Conservation (phyloP, 2,113 vertebrate genomes). For the Phocoena phocoena region DNA sequence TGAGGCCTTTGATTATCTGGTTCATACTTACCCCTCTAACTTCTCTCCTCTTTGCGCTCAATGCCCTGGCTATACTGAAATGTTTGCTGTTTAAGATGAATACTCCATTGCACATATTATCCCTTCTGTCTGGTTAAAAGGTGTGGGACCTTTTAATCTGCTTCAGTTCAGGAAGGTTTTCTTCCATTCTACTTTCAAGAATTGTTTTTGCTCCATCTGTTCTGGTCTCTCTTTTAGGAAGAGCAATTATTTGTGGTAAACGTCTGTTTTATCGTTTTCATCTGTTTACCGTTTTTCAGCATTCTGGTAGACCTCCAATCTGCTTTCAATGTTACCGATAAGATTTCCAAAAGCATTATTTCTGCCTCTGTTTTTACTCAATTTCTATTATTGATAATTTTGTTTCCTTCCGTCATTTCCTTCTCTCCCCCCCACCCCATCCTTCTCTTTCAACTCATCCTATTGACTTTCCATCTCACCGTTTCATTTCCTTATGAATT, state of each 20-base stretch:
- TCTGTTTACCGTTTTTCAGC: not conserved
- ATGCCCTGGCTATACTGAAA: not conserved
- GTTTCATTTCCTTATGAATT: not conserved
- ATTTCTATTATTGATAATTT: constrained; percentile 17
- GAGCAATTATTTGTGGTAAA: not conserved
- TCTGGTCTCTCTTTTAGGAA: constrained; percentile 12
- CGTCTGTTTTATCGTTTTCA: not conserved
- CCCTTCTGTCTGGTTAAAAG: not conserved
- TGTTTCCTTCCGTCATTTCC: not conserved
- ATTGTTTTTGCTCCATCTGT: not conserved
- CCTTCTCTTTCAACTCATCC: not conserved
- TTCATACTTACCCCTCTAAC: not conserved
- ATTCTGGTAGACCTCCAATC: not conserved
- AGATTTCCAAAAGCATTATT: constrained; percentile 2
- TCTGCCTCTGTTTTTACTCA: not conserved
- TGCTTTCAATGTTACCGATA: not conserved
- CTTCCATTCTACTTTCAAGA: not conserved
- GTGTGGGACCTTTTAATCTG: not conserved
- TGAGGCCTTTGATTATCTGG: not conserved
- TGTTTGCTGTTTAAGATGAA: not conserved
- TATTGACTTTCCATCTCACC: not conserved
- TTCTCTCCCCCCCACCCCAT: not conserved
- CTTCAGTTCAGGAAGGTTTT: constrained; percentile 8
- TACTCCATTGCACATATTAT: not conserved
- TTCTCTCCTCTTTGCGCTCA: not conserved